Evolutionary conservation across 2,888 invertebrate genomes (phyloP).

Genomic region (Dicroscelio sp.): DNA sequence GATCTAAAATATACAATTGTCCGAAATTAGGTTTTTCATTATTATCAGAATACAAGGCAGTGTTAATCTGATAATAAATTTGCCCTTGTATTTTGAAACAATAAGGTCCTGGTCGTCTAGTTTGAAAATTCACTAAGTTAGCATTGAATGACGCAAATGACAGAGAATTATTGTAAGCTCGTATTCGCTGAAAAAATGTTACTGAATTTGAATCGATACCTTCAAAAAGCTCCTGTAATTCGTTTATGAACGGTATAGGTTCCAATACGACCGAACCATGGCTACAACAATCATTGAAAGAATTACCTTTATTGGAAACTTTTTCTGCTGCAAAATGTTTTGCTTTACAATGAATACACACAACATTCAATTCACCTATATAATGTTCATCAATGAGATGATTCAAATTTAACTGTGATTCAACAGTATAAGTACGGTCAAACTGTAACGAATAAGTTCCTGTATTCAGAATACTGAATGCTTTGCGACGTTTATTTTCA

Average conservation of each 20-base stretch:
- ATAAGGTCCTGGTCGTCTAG: conserved; percentile 3
- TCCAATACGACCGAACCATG: neutral
- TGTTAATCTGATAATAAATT: neutral
- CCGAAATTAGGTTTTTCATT: neutral
- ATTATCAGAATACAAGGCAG: neutral
- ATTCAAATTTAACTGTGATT: neutral
- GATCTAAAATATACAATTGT: neutral
- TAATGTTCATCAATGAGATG: neutral
- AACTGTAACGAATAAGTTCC: neutral
- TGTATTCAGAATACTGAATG: neutral
- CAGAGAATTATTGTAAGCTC: neutral
- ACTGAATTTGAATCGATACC: neutral
- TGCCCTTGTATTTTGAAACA: neutral
- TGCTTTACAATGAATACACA: neutral
- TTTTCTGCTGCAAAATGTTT: neutral
- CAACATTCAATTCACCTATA: neutral
- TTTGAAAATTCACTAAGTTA: neutral
- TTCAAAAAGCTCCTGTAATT: neutral
- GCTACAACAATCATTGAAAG: conserved; percentile 5
- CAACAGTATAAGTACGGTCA: neutral
- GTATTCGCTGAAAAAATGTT: neutral
- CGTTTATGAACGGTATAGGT: neutral
- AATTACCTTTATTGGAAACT: neutral
- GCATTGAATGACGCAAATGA: conserved; percentile 1
- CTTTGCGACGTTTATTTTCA: neutral